Evolutionary conservation across 2,113 vertebrate species (phyloP), one percentile per base, ranked within the genome.

Genomic region (Hoplias malabaricus): DNA sequence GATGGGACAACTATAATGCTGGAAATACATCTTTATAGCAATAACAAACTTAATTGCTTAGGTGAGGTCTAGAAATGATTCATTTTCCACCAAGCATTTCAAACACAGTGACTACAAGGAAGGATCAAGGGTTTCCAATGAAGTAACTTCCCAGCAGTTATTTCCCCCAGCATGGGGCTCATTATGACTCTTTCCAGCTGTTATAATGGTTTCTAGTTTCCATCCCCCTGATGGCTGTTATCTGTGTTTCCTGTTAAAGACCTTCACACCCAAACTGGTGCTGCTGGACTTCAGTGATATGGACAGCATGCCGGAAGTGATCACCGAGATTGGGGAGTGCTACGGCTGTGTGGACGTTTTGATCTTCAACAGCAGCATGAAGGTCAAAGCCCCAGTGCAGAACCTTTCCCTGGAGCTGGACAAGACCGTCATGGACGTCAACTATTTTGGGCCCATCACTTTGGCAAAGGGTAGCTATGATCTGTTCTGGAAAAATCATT

Each of bases 401-500:
- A 95, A 90, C 54, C 88, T 97, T 69, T 95, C 97, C 3, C 83
- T 98, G 87, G 95, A 99, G 25, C 84, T 95, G 25, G 97, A 98
- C 88, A 96, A 93, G 87, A 97, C 94, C 84, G 92, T 98, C 82
- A 99, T 99, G 98, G 95, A 99, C 34, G 90, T 93, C 75, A 99
- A 99, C 82, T 99, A 98, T 86, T 98, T 99, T 46, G 96, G 97
- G 4, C 97, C 98, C 61, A 91, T 95, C 85, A 93, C 94, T 5
- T 85, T 99, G 87, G 94, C 93, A 38, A 98, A 98, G 96, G 96
- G 98, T 98, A 88, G 0, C 81, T 0, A 2, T 1, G 16, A 80
- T n/a, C 54, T 23, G 4, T 11, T 33, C 57, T 61, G 13, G 29
- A 61, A n/a, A n/a, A 16, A 69, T 19, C 9, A 43, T 19, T 48